Conservation (phyloP, 2,797 vertebrate species). For the Coregonus suidteri region DNA sequence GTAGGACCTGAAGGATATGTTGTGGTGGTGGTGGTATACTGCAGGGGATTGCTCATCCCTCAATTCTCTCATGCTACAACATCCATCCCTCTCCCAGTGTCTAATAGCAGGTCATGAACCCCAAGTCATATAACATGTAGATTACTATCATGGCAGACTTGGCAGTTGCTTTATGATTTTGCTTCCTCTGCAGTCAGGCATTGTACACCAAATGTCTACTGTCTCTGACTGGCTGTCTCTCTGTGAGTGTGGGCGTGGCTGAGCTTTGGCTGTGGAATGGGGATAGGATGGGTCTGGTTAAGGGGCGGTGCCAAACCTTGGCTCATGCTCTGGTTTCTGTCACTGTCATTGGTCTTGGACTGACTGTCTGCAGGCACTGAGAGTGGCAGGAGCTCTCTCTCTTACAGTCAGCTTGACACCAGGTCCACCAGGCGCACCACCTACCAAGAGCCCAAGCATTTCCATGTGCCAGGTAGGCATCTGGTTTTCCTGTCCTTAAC, state of each 20-base stretch:
- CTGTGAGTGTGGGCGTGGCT: constrained; percentile 24
- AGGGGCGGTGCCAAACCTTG: too few relatives aligned
- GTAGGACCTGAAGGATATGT: too few relatives aligned
- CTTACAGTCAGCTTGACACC: constrained; percentile 91
- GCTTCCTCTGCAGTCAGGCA: not conserved
- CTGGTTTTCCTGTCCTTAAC: constrained; percentile 33
- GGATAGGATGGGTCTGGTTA: too few relatives aligned
- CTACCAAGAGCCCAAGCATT: constrained; percentile 92
- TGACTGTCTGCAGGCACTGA: constrained; percentile 84
- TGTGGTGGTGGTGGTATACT: too few relatives aligned
- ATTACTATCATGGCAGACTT: not conserved
- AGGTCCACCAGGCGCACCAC: constrained; percentile 76
- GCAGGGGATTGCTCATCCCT: too few relatives aligned
- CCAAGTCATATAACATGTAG: not conserved
- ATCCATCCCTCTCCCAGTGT: not conserved
- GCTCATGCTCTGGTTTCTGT: constrained; percentile 65
- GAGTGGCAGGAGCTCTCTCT: constrained; percentile 94
- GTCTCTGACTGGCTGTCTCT: constrained; percentile 5
- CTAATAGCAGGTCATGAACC: too few relatives aligned
- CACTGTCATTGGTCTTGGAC: constrained; percentile 66
- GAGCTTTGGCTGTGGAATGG: not conserved
- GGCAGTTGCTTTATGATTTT: not conserved
- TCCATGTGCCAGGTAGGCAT: constrained; percentile 96
- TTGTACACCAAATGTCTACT: not conserved
- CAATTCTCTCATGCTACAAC: too few relatives aligned